Base-by-base conservation (phyloP, 1,140 invertebrate genomes). In the Babylonia areolata region DNA sequence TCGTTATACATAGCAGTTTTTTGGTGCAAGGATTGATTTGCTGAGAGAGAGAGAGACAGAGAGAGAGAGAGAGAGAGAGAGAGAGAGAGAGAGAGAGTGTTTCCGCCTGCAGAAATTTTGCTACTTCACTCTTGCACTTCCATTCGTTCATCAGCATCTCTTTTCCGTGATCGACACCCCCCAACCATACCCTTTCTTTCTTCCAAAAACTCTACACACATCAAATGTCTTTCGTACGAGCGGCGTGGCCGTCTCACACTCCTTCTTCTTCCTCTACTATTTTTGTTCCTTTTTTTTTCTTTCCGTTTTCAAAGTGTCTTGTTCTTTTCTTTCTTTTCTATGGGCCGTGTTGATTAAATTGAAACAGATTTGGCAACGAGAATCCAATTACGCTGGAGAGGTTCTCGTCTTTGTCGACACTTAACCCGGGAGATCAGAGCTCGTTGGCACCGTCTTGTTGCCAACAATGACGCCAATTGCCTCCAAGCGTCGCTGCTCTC, bases 291-390 rank as follows among this genome's bases (percentile, higher is more conserved):
- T 11, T 64, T 23, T 64, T 23, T 64, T 64, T n/a, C 80, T 3
- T 31, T 12, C 31, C 35, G 23, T 58, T 31, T 6, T 80, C 42
- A n/a, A n/a, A n/a, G n/a, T 80, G 37, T 17, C 78, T n/a, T 33
- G 28, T 12, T 20, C 42, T 40, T 20, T 37, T 33, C 31, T 20
- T 46, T 51, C n/a, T 15, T n/a, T 37, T 69, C 64, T 64, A n/a
- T 82, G 81, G 15, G 28, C 35, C 82, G 82, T 73, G 82, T 73
- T 84, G 82, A 84, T 84, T 84, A 84, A 73, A 84, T 84, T 73
- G 54, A 71, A 84, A 84, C 69, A 73, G 82, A 73, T 75, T 84
- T 40, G 54, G 54, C 71, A 84, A 84, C 82, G 82, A 84, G 69
- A 84, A 84, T 84, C 64, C 64, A 84, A 84, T 84, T 84, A 84